Percentiles rank a stretch among this genome's conserved stretches.
These are phyloP conservation scores for Elephantulus edwardii DNA, from an alignment of 2,113 vertebrate species.

Conservation along the genomic window DNA sequence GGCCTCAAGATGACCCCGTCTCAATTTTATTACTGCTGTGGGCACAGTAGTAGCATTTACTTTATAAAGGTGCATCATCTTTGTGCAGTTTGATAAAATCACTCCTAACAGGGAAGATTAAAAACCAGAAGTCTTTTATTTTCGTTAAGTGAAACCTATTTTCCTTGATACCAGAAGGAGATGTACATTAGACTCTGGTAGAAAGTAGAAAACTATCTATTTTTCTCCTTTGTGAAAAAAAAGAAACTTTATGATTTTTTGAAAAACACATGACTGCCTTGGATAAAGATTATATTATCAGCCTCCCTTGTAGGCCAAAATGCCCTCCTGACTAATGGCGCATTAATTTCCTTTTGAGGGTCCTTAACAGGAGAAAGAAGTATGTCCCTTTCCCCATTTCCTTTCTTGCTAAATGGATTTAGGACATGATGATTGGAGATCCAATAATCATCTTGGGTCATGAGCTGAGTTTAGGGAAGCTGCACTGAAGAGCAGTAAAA, in stretches of 20 bases:
- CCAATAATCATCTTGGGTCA: not conserved
- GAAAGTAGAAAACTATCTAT: conserved; percentile 9
- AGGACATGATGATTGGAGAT: not conserved
- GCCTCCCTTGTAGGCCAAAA: not conserved
- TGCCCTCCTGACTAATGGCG: not conserved
- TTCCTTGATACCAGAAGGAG: not conserved
- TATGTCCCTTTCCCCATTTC: not conserved
- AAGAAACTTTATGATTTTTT: not conserved
- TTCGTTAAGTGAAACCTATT: not conserved
- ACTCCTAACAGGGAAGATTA: not conserved
- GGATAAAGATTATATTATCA: not conserved
- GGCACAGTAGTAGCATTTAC: not conserved
- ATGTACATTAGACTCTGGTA: not conserved
- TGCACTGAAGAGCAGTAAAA: not conserved
- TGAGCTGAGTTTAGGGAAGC: not conserved
- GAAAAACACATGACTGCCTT: not conserved
- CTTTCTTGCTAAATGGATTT: not conserved
- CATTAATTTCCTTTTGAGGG: not conserved
- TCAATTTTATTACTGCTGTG: not conserved
- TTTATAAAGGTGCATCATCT: not conserved
- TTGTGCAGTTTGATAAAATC: not conserved
- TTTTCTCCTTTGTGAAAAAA: not conserved
- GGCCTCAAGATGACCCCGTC: not conserved
- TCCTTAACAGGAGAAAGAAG: not conserved
- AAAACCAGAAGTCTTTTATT: not conserved